Evolutionary conservation across 2,797 vertebrate genomes (phyloP), one percentile per base, ranked within the genome.

Genomic region (Crypturellus tataupa): DNA sequence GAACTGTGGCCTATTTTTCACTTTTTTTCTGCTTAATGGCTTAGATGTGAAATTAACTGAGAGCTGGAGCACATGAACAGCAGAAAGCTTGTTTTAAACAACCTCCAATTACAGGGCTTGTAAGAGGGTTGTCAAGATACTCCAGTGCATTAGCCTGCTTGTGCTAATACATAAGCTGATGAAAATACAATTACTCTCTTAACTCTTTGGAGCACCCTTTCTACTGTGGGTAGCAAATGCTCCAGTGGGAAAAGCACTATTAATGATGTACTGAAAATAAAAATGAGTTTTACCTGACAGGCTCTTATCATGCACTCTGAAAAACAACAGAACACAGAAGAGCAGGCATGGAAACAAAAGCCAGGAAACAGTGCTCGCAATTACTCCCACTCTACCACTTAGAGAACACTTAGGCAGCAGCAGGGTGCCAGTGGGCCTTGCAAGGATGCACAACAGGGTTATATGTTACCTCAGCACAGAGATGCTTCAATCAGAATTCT

Each of bases 161-260:
- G 60, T 91, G 93, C 70, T 91, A 84, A 94, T 39, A 60, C 15
- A 60, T 75, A 90, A 95, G 81, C 33, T 80, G 90, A 96, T 84
- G 40, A 95, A 96, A 89, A 21, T 89, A 84, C 64, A 91, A 92
- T 87, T 93, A 60, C 42, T 70, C 68, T 68, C 73, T 70, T 46
- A 92, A 82, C 33, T 93, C 56, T 49, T 47, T 20, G 65, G 17
- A 82, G 40, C 29, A 75, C 14, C 56, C 16, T 87, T 93, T 89
- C 72, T 62, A 68, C 35, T 67, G 56, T 69, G 33, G 21, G 76
- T 24, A 58, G 35, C 33, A 25, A 69, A 39, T 6, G 14, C 4
- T 60, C 19, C 71, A 68, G 39, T 0, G 6, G 60, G 44, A 90
- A 70, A 87, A 90, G 40, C 19, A 83, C 19, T 62, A 56, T 12